Evolutionary conservation across 2,113 vertebrate genomes (phyloP).

Genomic region (Nestor notabilis): DNA sequence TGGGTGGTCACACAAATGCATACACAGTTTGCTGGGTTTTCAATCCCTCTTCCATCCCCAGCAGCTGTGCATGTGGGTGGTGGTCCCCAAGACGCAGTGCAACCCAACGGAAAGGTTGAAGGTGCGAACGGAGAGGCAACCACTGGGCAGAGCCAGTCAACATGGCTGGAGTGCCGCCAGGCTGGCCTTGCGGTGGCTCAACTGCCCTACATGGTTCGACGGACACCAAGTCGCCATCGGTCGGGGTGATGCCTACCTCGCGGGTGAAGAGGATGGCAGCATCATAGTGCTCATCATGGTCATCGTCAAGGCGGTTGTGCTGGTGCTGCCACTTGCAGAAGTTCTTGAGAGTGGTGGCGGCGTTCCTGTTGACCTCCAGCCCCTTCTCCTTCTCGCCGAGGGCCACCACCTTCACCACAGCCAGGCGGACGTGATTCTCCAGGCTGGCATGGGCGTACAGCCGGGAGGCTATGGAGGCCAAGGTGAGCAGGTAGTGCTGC

Average conservation of each 20-base stretch:
- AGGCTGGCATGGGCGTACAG: constrained; percentile 96
- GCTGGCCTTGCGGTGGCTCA: accelerated
- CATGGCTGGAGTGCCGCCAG: accelerated
- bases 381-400: constrained; percentile 87
- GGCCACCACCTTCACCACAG: constrained; percentile 88
- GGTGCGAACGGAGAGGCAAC: accelerated
- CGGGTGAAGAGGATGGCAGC: constrained; percentile 98
- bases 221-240: accelerated
- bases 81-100: accelerated
- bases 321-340: constrained; percentile 99
- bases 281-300: constrained; percentile 91
- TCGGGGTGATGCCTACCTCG: constrained; percentile 66
- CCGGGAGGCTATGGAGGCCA: constrained; percentile 92
- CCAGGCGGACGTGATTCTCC: constrained; percentile 94
- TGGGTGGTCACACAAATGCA: no score
- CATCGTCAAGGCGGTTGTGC: constrained; percentile 90
- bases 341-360: constrained; percentile 92
- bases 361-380: constrained; percentile 90
- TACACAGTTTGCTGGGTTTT: neutral
- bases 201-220: accelerated
- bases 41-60: neutral
- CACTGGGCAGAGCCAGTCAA: accelerated
- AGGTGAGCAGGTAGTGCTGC: constrained; percentile 93
- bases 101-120: accelerated
- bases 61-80: accelerated